These are phyloP conservation scores for Heteromyza rotundicornis DNA, from an alignment of 2,888 invertebrate genomes.

Conservation along the genomic window DNA sequence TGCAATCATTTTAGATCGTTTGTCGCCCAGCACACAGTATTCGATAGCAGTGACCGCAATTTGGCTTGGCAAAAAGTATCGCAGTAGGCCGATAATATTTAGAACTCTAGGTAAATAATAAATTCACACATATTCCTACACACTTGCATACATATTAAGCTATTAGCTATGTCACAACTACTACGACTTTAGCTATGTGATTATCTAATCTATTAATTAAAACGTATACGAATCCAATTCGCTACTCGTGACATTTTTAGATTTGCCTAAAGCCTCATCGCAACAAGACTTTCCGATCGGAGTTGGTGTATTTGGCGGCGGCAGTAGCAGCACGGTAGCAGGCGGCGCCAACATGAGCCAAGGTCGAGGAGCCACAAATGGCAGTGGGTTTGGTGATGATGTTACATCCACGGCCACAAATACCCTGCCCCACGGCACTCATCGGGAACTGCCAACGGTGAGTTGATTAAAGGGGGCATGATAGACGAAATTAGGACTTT, in stretches of 20 bases:
- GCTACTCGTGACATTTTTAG: conserved; percentile 60
- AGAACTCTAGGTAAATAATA: conserved; percentile 83
- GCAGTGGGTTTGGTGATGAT: conserved; percentile 47
- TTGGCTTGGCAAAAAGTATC: conserved; percentile 80
- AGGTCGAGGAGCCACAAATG: conserved; percentile 22
- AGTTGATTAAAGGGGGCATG: no score
- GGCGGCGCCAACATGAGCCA: conserved; percentile 16
- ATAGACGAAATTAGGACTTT: no score
- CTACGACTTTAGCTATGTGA: no score
- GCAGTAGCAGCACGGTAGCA: conserved; percentile 23
- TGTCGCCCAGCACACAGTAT: conserved; percentile 87
- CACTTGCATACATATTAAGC: no score
- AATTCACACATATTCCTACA: no score
- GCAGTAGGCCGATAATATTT: conserved; percentile 88
- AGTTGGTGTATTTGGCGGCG: conserved; percentile 1
- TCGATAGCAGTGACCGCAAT: conserved; percentile 86
- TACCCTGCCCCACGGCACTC: conserved; percentile 54
- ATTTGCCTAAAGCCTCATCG: conserved; percentile 79
- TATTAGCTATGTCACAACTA: no score
- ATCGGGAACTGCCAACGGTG: conserved; percentile 61
- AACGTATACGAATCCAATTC: no score
- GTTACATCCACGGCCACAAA: conserved; percentile 59
- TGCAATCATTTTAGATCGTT: conserved; percentile 80
- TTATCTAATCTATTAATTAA: neutral
- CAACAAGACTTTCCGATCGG: conserved; percentile 69